Evolutionary conservation across 2,797 vertebrate species (phyloP).

Genomic region (Lagodon rhomboides): DNA sequence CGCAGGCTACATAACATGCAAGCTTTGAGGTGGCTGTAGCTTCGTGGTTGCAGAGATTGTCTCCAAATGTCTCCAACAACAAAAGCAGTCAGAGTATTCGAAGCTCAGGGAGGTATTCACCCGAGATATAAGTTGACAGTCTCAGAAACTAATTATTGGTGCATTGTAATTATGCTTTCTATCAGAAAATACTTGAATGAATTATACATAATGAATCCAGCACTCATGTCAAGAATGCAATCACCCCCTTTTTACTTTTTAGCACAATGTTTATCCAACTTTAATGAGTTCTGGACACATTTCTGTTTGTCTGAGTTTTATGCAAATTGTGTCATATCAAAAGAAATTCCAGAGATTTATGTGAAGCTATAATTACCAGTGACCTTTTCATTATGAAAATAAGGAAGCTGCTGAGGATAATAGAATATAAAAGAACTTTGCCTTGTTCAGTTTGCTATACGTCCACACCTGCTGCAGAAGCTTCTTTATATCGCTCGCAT

Average conservation of each 20-base stretch:
- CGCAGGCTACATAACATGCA: neutral
- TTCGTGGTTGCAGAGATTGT: neutral
- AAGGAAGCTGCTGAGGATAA: slow-evolving; percentile 7
- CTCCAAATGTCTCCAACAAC: too few species aligned
- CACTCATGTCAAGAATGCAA: slow-evolving; percentile 16
- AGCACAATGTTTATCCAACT: slow-evolving; percentile 27
- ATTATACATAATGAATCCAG: slow-evolving; percentile 38
- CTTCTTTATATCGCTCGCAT: neutral
- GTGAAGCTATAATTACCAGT: slow-evolving; percentile 32
- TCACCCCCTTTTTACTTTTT: slow-evolving; percentile 23
- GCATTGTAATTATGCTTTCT: slow-evolving; percentile 28
- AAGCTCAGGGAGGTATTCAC: neutral
- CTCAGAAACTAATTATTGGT: slow-evolving; percentile 24
- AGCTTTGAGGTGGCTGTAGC: neutral
- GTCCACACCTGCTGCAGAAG: slow-evolving; percentile 23
- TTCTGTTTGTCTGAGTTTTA: slow-evolving; percentile 33
- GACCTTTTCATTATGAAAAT: slow-evolving; percentile 45
- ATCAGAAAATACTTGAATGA: slow-evolving; percentile 32
- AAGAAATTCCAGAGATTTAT: slow-evolving; percentile 14
- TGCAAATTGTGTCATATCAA: slow-evolving; percentile 26
- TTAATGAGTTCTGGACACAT: slow-evolving; percentile 22
- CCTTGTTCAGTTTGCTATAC: slow-evolving; percentile 7
- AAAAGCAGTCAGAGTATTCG: neutral
- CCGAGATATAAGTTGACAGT: slow-evolving; percentile 1
- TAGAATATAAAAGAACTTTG: slow-evolving; percentile 3